Evolutionary conservation across 2,888 invertebrate species (phyloP).

Genomic region (Drosophila kuntzei): DNA sequence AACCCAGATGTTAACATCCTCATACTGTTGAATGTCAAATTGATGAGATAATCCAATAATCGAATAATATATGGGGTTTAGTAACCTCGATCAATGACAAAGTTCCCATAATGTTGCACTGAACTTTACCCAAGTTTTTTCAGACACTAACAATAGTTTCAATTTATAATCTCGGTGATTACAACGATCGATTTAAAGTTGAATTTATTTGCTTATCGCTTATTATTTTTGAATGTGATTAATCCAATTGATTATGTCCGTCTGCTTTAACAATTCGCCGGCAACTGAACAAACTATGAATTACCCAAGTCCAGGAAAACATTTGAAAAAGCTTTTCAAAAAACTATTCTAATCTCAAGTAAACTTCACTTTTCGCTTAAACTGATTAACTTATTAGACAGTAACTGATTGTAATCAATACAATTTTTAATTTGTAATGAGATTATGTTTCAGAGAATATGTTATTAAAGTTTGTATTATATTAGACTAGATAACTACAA

Average conservation of each 20-base stretch:
- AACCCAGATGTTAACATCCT: conserved; percentile 88
- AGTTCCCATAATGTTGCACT: conserved; percentile 7
- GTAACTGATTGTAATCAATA: neutral
- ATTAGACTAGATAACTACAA: too few species aligned
- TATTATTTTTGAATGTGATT: neutral
- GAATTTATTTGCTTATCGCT: neutral
- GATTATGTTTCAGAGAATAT: too few species aligned
- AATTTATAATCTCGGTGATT: neutral
- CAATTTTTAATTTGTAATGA: too few species aligned
- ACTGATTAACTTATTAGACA: neutral
- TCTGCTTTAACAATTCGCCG: neutral
- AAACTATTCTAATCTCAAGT: neutral
- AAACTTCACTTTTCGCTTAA: neutral
- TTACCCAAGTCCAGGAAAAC: neutral
- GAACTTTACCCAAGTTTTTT: conserved; percentile 43
- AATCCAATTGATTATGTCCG: neutral
- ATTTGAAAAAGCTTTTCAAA: neutral
- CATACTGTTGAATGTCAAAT: conserved; percentile 73
- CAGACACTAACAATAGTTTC: neutral
- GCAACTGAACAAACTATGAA: neutral
- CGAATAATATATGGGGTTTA: neutral
- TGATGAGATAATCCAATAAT: neutral
- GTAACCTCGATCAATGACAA: conserved; percentile 22
- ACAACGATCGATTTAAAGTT: neutral
- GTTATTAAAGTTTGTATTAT: too few species aligned